A percentile compares a stretch with the other conserved stretches of the same genome.
Conservation (phyloP, 2,888 invertebrate genomes). For the Nomada lathburiana region DNA sequence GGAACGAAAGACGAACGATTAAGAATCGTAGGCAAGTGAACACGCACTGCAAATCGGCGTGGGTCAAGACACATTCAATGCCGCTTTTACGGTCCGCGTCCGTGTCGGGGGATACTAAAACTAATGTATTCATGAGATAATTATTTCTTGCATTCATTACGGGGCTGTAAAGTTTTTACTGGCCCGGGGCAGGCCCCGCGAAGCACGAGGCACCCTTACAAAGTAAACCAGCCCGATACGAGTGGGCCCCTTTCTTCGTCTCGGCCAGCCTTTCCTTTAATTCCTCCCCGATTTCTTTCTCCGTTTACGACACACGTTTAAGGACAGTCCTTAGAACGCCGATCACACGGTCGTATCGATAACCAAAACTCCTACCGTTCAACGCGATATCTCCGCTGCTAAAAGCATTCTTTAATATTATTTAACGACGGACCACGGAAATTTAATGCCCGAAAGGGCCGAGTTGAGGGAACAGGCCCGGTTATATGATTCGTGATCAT, state of each 20-base stretch:
- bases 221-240: slow-evolving; percentile 66
- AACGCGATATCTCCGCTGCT: slow-evolving; percentile 64
- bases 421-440: slow-evolving; percentile 45
- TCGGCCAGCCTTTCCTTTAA: slow-evolving; percentile 1
- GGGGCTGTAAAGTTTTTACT: slow-evolving; percentile 79
- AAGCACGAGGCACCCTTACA: slow-evolving; percentile 77
- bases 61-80: slow-evolving; percentile 72
- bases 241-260: slow-evolving; percentile 13
- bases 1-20: slow-evolving; percentile 50
- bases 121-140: slow-evolving; percentile 83
- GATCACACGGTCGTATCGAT: slow-evolving; percentile 61
- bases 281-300: slow-evolving; percentile 12
- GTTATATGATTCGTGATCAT: background rate
- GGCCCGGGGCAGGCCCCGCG: slow-evolving; percentile 56
- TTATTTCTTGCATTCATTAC: slow-evolving; percentile 82
- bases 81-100: slow-evolving; percentile 74
- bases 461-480: background rate
- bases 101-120: slow-evolving; percentile 78
- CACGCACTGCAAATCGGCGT: slow-evolving; percentile 65
- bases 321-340: slow-evolving; percentile 66
- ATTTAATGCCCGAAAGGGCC: slow-evolving; percentile 12
- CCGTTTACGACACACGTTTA: slow-evolving; percentile 73
- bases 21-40: slow-evolving; percentile 57
- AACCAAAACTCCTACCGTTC: slow-evolving; percentile 52
- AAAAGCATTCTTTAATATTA: slow-evolving; percentile 71